These are phyloP conservation scores for Papilio gigon DNA, from an alignment of 2,888 invertebrate species.

Conservation along the genomic window DNA sequence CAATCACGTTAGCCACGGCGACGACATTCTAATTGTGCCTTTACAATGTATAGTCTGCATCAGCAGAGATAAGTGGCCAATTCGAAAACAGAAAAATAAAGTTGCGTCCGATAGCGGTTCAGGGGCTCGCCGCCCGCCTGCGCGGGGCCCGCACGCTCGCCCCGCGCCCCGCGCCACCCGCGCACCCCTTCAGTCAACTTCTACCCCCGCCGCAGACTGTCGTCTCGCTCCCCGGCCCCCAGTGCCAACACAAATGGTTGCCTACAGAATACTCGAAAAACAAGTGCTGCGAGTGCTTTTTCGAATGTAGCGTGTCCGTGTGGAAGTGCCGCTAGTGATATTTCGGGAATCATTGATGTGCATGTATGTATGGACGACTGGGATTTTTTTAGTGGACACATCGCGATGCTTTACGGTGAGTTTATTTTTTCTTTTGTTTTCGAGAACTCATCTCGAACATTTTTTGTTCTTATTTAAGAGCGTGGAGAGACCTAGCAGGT, in stretches of 20 bases:
- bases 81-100: constrained; percentile 54
- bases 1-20: constrained; percentile 43
- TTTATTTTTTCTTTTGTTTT: constrained; percentile 33
- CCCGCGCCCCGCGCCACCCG: constrained; percentile 43
- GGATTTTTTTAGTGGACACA: constrained; percentile 43
- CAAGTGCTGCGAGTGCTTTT: constrained; percentile 36
- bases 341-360: constrained; percentile 30
- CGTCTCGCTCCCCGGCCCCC: constrained; percentile 36
- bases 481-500: not conserved
- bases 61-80: constrained; percentile 56
- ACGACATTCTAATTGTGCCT: constrained; percentile 52
- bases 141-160: constrained; percentile 44
- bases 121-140: constrained; percentile 47
- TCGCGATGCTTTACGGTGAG: constrained; percentile 47
- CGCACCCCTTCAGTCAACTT: constrained; percentile 46
- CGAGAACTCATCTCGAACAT: constrained; percentile 2
- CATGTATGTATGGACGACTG: constrained; percentile 9
- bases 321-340: constrained; percentile 33
- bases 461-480: constrained; percentile 4
- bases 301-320: constrained; percentile 35
- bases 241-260: constrained; percentile 38
- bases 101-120: constrained; percentile 45
- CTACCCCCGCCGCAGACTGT: constrained; percentile 42
- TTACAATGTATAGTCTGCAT: constrained; percentile 51
- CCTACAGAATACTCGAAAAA: constrained; percentile 36